Base-by-base conservation (phyloP, 2,113 vertebrate species). In the Oenanthe oenanthe region DNA sequence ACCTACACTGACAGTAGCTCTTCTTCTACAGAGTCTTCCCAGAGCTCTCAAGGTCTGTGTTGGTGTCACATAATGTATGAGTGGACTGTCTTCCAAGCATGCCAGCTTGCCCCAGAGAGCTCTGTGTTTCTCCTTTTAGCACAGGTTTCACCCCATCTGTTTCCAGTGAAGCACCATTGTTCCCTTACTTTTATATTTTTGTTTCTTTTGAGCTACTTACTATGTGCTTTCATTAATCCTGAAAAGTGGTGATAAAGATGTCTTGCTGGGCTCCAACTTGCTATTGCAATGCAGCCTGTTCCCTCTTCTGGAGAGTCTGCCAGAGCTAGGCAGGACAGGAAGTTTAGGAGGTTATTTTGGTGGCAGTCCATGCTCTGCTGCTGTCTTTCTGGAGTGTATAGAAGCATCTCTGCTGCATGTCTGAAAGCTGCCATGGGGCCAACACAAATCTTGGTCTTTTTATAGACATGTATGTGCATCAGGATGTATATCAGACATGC, bases 11-110 rank as follows among this genome's bases (percentile, higher is more conserved):
- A 99, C 54, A 97, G 98, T 96, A 98, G 98, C 95, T 97, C 98
- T 40, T 97, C 98, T n/a, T 98, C 98, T 5, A 97, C 98, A 1
- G 99, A 99, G 89, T 97, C 98, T 24, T 98, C 98, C 12, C 99
- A 99, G 58, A 98, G 97, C 67, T 95, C 98, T 74, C 99, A 98
- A 97, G 99, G 98, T 99, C 89, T 82, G 92, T 95, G 36, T 62
- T 89, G 5, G 8, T 45, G 42, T 70, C 6, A 1, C 16, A 12
- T 34, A n/a, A 60, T 48, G 12, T 42, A 31, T 4, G 0, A 45
- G 22, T 19, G 36, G 15, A 29, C 73, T 85, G 36, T 89, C 17
- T 81, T 57, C 24, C 32, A 67, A 13, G 12, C 5, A 4, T 28
- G 25, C n/a, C 47, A 32, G 11, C 28, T 19, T 6, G 43, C 13